Evolutionary conservation across 2,113 vertebrate species (phyloP).

Genomic region (Toxotes jaculatrix): DNA sequence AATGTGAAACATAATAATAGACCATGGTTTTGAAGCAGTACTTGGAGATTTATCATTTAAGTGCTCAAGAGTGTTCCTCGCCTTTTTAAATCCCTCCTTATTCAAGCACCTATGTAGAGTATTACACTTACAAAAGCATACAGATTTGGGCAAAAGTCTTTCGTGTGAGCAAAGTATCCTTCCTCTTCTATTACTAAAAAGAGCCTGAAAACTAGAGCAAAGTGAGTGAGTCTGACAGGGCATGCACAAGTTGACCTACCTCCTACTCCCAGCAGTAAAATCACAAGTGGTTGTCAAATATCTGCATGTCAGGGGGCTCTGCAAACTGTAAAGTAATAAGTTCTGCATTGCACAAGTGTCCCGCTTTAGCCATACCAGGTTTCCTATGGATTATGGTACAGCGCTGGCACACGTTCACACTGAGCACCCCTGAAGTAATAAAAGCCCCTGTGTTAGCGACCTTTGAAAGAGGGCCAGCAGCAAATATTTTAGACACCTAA

Average conservation of each 20-base stretch:
- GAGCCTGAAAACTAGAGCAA: neutral
- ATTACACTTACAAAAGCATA: neutral
- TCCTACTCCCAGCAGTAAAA: constrained; percentile 71
- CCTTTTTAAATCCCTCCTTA: neutral
- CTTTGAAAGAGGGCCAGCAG: constrained; percentile 31
- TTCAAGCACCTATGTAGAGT: neutral
- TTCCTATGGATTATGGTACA: constrained; percentile 37
- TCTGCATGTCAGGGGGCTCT: constrained; percentile 33
- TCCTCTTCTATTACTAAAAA: neutral
- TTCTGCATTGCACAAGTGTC: constrained; percentile 35
- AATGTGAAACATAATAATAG: neutral
- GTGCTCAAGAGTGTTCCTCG: neutral
- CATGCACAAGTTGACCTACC: constrained; percentile 29
- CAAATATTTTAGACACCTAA: constrained; percentile 44
- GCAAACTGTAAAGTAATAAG: constrained; percentile 8
- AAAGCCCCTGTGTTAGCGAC: constrained; percentile 37
- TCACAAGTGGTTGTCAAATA: constrained; percentile 74
- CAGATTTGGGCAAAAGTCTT: neutral
- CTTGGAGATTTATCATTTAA: neutral
- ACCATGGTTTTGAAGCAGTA: neutral
- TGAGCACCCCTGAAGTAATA: neutral
- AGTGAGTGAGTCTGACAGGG: neutral
- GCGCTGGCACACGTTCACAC: constrained; percentile 21
- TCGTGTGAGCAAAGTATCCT: neutral
- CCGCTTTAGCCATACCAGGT: constrained; percentile 20